phyloP scores from a whole-genome alignment of 2,888 invertebrate species.

The Argyresthia goedartella region DNA sequence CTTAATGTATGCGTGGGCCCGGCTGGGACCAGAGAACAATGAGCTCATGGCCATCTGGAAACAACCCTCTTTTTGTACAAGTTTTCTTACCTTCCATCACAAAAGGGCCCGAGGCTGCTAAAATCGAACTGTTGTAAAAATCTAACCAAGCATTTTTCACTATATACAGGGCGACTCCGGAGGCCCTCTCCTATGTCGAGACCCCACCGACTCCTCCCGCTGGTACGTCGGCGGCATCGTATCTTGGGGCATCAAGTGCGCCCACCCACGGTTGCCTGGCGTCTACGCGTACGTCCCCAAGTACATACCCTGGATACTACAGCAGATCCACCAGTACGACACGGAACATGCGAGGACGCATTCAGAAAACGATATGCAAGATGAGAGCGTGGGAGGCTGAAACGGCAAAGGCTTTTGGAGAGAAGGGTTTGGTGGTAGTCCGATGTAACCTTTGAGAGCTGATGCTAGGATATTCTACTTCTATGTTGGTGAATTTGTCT shows the following conservation, averaged over 20 bases:
- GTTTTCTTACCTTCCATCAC: too few species aligned
- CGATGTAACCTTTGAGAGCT: too few species aligned
- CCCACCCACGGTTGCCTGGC: constrained; percentile 86
- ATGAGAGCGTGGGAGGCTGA: not conserved
- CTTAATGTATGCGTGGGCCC: too few species aligned
- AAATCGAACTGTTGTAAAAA: too few species aligned
- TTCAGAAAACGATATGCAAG: not conserved
- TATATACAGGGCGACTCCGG: constrained; percentile 84
- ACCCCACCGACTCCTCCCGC: constrained; percentile 74
- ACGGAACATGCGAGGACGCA: constrained; percentile 25
- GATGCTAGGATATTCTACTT: too few species aligned
- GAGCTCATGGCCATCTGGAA: too few species aligned
- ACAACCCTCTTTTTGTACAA: too few species aligned
- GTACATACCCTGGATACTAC: constrained; percentile 85
- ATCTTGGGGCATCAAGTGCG: constrained; percentile 92
- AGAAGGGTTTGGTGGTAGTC: not conserved
- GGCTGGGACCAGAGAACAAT: too few species aligned
- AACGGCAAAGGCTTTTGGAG: not conserved
- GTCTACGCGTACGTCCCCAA: constrained; percentile 90
- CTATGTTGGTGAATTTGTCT: too few species aligned
- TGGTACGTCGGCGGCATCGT: constrained; percentile 93
- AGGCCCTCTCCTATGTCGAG: constrained; percentile 82
- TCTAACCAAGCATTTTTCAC: not conserved
- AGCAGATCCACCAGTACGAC: constrained; percentile 76
- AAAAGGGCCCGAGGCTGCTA: too few species aligned